Conservation (phyloP, 2,888 invertebrate species). For the Alentia gelatinosa region DNA sequence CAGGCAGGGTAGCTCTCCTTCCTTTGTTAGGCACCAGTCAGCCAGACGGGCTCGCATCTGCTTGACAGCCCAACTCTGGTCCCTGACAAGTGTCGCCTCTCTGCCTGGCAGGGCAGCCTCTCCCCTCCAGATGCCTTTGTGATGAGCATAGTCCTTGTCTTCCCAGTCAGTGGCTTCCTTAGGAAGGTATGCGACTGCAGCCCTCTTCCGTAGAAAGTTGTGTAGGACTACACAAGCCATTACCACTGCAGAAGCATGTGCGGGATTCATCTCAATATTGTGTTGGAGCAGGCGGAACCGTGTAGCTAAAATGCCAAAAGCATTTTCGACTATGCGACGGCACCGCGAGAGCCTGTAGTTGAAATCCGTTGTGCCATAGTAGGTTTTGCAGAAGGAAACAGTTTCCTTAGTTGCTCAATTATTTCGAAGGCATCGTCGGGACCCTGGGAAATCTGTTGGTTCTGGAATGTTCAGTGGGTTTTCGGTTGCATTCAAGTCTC, state of each 20-base stretch:
- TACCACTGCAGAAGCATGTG: neutral
- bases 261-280: neutral
- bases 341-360: slow-evolving; percentile 53
- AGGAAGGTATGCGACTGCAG: neutral
- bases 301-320: too few species aligned
- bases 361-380: slow-evolving; percentile 41
- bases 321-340: slow-evolving; percentile 25
- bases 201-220: slow-evolving; percentile 40
- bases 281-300: neutral
- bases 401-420: slow-evolving; percentile 59
- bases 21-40: neutral
- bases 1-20: neutral
- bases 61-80: neutral
- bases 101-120: neutral
- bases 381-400: slow-evolving; percentile 57
- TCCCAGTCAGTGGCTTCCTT: neutral
- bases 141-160: neutral
- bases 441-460: neutral
- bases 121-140: neutral
- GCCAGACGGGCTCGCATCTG: neutral
- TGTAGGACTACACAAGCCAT: neutral
- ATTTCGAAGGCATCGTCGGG: slow-evolving; percentile 64
- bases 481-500: neutral
- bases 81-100: neutral
- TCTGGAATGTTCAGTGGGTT: neutral